Evolutionary conservation across 2,888 invertebrate species (phyloP).

Genomic region (Agapetus fuscipes): DNA sequence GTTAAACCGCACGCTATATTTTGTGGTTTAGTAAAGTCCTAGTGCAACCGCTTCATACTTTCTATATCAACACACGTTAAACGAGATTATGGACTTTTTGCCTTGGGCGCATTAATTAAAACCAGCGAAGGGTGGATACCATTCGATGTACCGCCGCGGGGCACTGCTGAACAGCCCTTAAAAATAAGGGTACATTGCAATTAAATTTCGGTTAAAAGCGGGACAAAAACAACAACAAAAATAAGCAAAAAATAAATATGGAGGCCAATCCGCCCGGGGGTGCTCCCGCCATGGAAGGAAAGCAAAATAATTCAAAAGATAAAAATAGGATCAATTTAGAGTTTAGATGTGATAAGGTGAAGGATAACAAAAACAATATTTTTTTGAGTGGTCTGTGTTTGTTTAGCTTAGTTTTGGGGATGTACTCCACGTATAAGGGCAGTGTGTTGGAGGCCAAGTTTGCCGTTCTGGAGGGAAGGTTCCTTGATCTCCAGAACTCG

Average conservation of each 20-base stretch:
- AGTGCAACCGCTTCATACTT: too few relatives aligned
- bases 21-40: too few relatives aligned
- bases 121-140: too few relatives aligned
- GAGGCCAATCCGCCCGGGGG: constrained; percentile 3
- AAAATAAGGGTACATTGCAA: too few relatives aligned
- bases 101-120: too few relatives aligned
- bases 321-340: too few relatives aligned
- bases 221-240: constrained; percentile 2
- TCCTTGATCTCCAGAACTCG: constrained; percentile 42
- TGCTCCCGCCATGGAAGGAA: constrained; percentile 5
- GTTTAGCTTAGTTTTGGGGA: constrained; percentile 52
- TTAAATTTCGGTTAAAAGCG: constrained; percentile 10
- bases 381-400: constrained; percentile 55
- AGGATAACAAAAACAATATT: constrained; percentile 23
- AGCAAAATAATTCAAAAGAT: constrained; percentile 4
- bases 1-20: too few relatives aligned
- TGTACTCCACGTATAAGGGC: constrained; percentile 50
- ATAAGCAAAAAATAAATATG: background rate
- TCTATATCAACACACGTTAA: too few relatives aligned
- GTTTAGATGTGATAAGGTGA: background rate
- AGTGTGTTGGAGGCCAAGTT: constrained; percentile 44
- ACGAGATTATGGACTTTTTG: too few relatives aligned
- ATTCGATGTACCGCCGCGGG: too few relatives aligned
- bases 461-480: constrained; percentile 46
- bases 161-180: too few relatives aligned